Evolutionary conservation across 2,888 invertebrate genomes (phyloP).

Genomic region (Lycaena phlaeas): DNA sequence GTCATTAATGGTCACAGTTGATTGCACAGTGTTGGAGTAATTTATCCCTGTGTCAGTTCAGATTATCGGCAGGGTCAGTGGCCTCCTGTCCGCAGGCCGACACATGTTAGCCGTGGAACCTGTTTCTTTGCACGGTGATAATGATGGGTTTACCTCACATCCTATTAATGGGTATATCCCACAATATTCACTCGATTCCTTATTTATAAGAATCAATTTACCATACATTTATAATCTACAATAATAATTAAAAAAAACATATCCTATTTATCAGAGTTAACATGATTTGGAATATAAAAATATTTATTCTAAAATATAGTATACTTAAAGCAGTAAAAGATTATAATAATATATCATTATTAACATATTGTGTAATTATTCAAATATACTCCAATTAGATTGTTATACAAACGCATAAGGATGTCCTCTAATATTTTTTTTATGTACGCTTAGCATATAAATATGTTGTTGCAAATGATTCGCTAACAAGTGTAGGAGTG

Average conservation of each 20-base stretch:
- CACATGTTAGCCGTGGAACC: conserved; percentile 62
- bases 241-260: no score
- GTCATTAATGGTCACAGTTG: conserved; percentile 10
- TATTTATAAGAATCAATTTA: no score
- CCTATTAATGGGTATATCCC: neutral
- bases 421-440: conserved; percentile 10
- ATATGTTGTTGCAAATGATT: conserved; percentile 32
- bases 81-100: conserved; percentile 31
- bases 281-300: no score
- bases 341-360: no score
- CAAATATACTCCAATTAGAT: conserved; percentile 5
- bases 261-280: no score
- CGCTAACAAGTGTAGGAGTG: conserved; percentile 52
- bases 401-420: conserved; percentile 4
- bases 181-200: neutral
- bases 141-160: neutral
- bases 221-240: no score
- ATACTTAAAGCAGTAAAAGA: no score
- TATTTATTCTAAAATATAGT: no score
- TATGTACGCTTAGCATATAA: conserved; percentile 2
- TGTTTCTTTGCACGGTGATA: conserved; percentile 47
- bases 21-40: conserved; percentile 17
- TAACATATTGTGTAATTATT: conserved; percentile 6
- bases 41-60: conserved; percentile 32
- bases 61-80: conserved; percentile 54